Conservation (phyloP, 2,113 vertebrate genomes). For the Heterocephalus glaber region DNA sequence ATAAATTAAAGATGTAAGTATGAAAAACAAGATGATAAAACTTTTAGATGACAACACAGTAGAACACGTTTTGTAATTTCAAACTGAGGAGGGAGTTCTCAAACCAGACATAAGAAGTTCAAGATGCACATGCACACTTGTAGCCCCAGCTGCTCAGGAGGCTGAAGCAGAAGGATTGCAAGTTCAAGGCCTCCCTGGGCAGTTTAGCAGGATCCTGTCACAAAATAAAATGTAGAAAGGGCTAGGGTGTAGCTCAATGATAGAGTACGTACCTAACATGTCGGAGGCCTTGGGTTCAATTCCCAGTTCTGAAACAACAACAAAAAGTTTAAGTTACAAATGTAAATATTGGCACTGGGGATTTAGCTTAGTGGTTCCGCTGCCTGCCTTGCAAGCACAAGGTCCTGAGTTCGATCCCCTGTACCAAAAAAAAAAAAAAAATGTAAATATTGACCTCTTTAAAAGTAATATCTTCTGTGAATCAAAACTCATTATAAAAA, state of each 20-base stretch:
- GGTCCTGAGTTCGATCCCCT: background rate
- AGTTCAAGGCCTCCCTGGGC: background rate
- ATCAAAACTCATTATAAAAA: constrained; percentile 7
- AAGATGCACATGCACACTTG: background rate
- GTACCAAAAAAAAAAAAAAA: background rate
- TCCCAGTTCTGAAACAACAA: too few species aligned
- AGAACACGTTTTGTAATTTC: background rate
- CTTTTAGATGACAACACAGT: constrained; percentile 23
- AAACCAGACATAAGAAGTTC: constrained; percentile 5
- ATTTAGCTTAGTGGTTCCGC: background rate
- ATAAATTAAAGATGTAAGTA: constrained; percentile 18
- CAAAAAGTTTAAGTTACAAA: too few species aligned
- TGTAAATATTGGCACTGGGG: background rate
- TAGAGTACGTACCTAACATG: too few species aligned
- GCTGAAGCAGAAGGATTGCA: too few species aligned
- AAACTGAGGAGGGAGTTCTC: background rate
- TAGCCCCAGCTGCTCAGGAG: background rate
- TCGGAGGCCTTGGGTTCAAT: too few species aligned
- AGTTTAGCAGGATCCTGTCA: background rate
- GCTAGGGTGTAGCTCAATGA: background rate
- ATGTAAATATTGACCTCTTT: background rate
- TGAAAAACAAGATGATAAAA: background rate
- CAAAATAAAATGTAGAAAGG: background rate
- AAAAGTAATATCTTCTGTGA: constrained; percentile 37
- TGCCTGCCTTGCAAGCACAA: background rate